Percentiles rank a stretch among this genome's conserved stretches.
phyloP scores from a whole-genome alignment of 2,797 vertebrate species.

The Pogoniulus pusillus region DNA sequence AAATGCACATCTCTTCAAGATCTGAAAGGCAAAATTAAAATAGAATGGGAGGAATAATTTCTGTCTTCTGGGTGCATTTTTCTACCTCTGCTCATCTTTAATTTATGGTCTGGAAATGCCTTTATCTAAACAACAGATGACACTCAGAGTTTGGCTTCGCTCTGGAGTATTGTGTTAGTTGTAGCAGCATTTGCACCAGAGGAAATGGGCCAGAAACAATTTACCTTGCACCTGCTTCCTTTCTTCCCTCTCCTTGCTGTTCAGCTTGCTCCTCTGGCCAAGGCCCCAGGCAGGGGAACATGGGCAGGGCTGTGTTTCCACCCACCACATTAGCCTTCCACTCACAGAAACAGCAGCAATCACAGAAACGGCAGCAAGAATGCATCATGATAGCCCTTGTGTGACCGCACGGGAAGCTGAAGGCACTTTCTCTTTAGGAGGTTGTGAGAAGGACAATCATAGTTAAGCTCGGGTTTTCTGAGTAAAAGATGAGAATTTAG shows the following conservation, averaged over 20 bases:
- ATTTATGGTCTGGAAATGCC: background rate
- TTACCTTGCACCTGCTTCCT: background rate
- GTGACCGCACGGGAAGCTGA: background rate
- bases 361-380: background rate
- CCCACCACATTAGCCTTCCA: rapidly evolving
- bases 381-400: background rate
- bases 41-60: background rate
- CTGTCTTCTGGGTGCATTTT: background rate
- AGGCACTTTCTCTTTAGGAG: background rate
- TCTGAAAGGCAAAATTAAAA: background rate
- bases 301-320: background rate
- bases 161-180: background rate
- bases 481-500: background rate
- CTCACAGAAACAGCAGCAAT: background rate
- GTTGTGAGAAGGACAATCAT: background rate
- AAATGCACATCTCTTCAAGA: background rate
- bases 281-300: rapidly evolving
- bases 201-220: background rate
- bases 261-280: background rate
- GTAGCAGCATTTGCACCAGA: background rate
- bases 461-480: background rate
- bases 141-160: background rate
- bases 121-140: background rate
- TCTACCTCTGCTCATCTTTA: background rate
- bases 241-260: background rate